Percentiles rank a stretch among this genome's conserved stretches.
Conservation (phyloP, 2,113 vertebrate genomes). For the Siniperca knerii region DNA sequence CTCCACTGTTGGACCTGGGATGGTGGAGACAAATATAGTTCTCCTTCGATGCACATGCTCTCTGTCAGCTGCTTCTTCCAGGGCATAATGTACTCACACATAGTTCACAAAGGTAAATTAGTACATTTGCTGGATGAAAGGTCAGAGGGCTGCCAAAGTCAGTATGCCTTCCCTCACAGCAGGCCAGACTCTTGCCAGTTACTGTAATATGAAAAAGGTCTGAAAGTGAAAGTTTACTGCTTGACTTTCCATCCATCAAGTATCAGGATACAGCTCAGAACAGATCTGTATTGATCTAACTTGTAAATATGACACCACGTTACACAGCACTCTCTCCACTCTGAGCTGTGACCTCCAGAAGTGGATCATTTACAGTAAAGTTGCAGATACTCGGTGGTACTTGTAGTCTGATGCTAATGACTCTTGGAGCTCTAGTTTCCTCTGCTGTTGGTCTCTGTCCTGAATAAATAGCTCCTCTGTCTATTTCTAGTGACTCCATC, state of each 20-base stretch:
- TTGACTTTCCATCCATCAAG: slow-evolving; percentile 9
- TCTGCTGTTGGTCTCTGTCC: slow-evolving; percentile 65
- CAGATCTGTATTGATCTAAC: slow-evolving; percentile 28
- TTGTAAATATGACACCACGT: slow-evolving; percentile 18
- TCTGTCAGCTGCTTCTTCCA: background rate
- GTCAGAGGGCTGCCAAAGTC: background rate
- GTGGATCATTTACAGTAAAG: slow-evolving; percentile 44
- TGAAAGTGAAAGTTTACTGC: background rate
- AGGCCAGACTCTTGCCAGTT: background rate
- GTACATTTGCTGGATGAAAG: background rate
- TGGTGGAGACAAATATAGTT: background rate
- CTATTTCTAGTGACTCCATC: slow-evolving; percentile 72
- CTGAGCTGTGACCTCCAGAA: slow-evolving; percentile 35
- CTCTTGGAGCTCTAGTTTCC: slow-evolving; percentile 63
- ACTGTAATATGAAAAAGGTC: background rate
- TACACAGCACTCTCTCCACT: slow-evolving; percentile 4
- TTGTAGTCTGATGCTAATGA: slow-evolving; percentile 57
- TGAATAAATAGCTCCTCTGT: slow-evolving; percentile 62
- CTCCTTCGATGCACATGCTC: background rate
- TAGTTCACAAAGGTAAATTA: background rate
- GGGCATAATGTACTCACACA: background rate
- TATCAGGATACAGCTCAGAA: slow-evolving; percentile 12
- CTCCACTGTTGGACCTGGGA: background rate
- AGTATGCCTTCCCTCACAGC: background rate
- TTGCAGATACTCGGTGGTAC: slow-evolving; percentile 20